A percentile compares a stretch with the other conserved stretches of the same genome.
phyloP scores from a whole-genome alignment of 2,888 invertebrate species.

The Epinotia demarniana region DNA sequence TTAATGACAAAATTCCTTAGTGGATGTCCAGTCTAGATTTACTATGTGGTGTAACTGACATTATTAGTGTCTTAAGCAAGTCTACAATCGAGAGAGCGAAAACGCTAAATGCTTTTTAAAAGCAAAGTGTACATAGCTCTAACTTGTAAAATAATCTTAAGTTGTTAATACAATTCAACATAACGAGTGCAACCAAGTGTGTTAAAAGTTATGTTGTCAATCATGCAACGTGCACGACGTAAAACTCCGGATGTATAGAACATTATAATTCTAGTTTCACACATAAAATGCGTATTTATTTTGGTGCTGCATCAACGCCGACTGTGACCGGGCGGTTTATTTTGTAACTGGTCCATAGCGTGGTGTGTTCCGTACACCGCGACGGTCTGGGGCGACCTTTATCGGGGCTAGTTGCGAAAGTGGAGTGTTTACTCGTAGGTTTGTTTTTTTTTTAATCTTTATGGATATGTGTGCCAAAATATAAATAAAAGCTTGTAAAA shows the following conservation, averaged over 20 bases:
- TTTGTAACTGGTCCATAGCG: constrained; percentile 29
- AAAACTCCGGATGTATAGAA: constrained; percentile 31
- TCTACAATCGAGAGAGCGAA: not conserved
- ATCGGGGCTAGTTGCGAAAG: constrained; percentile 2
- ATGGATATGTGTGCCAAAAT: no score
- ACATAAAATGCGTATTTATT: constrained; percentile 41
- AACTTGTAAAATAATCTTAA: not conserved
- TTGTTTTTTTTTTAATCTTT: not conserved
- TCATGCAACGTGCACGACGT: constrained; percentile 11
- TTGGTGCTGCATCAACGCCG: constrained; percentile 51
- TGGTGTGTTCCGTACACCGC: constrained; percentile 7
- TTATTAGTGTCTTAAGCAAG: constrained; percentile 8
- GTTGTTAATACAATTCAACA: not conserved
- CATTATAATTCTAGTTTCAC: constrained; percentile 14
- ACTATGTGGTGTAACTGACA: constrained; percentile 2
- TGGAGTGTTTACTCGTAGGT: not conserved
- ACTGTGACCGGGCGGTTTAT: constrained; percentile 58
- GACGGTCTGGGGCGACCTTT: constrained; percentile 12
- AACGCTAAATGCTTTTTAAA: not conserved
- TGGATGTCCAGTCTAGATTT: constrained; percentile 12
- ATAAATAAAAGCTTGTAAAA: no score
- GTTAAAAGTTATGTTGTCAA: not conserved
- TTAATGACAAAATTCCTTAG: constrained; percentile 18
- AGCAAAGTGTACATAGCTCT: not conserved
- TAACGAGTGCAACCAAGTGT: not conserved